Conservation (phyloP, 2,113 vertebrate genomes). For the Pseudopipra pipra region DNA sequence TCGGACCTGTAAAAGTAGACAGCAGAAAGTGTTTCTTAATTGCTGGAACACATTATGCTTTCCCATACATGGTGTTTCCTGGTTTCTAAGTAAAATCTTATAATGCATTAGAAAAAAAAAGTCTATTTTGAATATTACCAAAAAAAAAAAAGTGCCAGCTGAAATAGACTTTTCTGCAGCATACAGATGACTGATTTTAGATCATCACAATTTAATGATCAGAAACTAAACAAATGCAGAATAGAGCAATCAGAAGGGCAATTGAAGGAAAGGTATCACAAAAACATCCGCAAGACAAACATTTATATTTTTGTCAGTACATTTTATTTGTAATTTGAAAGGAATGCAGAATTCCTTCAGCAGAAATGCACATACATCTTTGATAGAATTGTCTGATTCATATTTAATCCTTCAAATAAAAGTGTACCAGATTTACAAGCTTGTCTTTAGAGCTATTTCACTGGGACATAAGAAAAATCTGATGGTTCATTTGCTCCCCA, state of each 20-base stretch:
- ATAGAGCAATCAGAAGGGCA: not conserved
- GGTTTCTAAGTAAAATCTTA: not conserved
- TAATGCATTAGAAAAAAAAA: not conserved
- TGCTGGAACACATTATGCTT: not conserved
- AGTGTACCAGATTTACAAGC: not conserved
- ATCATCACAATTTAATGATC: not conserved
- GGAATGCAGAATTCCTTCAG: not conserved
- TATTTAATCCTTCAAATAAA: not conserved
- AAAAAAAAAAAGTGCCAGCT: not conserved
- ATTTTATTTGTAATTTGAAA: not conserved
- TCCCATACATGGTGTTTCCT: not conserved
- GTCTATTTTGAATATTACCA: not conserved
- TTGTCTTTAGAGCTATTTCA: not conserved
- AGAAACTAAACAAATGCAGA: not conserved
- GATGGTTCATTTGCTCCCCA: not conserved
- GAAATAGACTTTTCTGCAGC: not conserved
- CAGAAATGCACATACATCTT: not conserved
- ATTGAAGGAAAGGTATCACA: not conserved
- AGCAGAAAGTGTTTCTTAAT: not conserved
- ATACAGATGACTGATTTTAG: not conserved
- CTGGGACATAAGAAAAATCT: not conserved
- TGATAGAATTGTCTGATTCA: not conserved
- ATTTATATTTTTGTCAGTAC: not conserved
- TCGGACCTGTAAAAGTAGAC: constrained; percentile 80
- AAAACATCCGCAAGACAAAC: not conserved